phyloP scores from a whole-genome alignment of 2,888 invertebrate genomes.

The Pyrgus malvae region DNA sequence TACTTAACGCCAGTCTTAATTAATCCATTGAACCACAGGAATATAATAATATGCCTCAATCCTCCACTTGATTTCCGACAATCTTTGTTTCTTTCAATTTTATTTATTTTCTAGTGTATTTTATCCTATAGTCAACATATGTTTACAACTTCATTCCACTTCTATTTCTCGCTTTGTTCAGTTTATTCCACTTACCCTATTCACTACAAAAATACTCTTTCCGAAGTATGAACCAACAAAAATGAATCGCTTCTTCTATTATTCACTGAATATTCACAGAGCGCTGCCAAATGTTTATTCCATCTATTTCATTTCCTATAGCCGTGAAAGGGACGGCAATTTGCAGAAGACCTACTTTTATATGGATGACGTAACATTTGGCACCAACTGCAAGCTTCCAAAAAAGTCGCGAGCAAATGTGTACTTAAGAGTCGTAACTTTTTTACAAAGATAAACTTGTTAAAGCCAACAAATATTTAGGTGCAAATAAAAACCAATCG shows the following conservation, averaged over 20 bases:
- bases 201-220: neutral
- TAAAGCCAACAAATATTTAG: conserved; percentile 8
- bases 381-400: conserved; percentile 14
- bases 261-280: conserved; percentile 24
- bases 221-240: conserved; percentile 4
- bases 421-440: conserved; percentile 6
- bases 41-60: no score
- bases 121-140: no score
- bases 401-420: conserved; percentile 10
- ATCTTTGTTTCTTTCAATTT: no score
- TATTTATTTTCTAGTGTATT: no score
- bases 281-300: conserved; percentile 24
- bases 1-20: no score
- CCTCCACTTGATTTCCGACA: no score
- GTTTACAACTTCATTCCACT: neutral
- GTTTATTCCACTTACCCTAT: neutral
- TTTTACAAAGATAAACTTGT: conserved; percentile 17
- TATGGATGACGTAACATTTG: conserved; percentile 22
- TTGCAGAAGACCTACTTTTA: conserved; percentile 20
- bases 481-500: conserved; percentile 12
- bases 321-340: conserved; percentile 25
- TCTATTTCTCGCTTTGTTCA: neutral
- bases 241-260: conserved; percentile 21
- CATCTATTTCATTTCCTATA: conserved; percentile 20
- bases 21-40: no score